Base-by-base conservation (phyloP, 2,888 invertebrate species). In the Andricus curvator region DNA sequence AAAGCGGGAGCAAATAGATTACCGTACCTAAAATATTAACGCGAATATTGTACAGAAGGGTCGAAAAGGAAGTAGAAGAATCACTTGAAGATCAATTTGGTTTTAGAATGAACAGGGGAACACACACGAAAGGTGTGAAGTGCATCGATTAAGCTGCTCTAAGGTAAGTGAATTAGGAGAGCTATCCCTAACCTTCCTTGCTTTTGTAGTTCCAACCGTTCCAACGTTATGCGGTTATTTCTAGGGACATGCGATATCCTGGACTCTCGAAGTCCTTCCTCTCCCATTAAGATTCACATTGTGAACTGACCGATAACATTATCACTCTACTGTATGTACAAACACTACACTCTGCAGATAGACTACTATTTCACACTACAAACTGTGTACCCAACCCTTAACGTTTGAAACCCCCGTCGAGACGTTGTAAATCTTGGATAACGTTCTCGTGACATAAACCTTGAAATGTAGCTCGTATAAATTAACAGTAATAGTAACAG, bases 171-270 rank as follows among this genome's bases (percentile, higher is more conserved):
- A 87, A 88, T 88, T 88, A 79, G 13, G 44, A 79, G 74, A 65
- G 77, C 82, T 85, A 86, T 85, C 88, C 85, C 84, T 82, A 85
- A 85, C 83, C 84, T 22, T 78, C 79, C 81, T 85, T 84, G 82
- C 81, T 83, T 86, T 88, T 84, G 87, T 84, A 85, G 81, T 84
- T 78, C 15, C 56, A 56, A n/a, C n/a, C 11, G 56, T 56, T 56
- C 56, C 25, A 33, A 77, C 51, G 77, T 81, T 85, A 84, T 84
- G 84, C 84, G 86, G 83, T 87, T 86, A 87, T 85, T 86, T 83
- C 82, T 70, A 78, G 81, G 67, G 81, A 87, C 88, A 88, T 89
- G 88, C 88, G 80, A 88, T 76, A 83, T 80, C 77, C 81, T 76
- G 68, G 77, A 37, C 70, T 51, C 41, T 41, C n/a, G 15, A 68